phyloP scores from a whole-genome alignment of 2,888 invertebrate genomes.

The Latrodectus elegans region DNA sequence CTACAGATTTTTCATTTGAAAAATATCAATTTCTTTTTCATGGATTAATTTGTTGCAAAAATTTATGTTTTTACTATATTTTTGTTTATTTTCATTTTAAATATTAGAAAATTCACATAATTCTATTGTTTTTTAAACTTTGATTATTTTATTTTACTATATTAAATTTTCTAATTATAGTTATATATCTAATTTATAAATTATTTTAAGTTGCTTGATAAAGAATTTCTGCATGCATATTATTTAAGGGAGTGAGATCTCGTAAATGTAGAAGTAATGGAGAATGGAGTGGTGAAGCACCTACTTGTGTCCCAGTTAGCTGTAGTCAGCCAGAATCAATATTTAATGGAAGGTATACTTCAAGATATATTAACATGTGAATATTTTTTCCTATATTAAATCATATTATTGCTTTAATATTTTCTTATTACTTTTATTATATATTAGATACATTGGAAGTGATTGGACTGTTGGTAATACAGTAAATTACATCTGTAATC shows the following conservation, averaged over 20 bases:
- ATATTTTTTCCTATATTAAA: neutral
- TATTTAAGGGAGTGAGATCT: constrained; percentile 63
- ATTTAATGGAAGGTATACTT: constrained; percentile 71
- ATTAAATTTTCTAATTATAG: no score
- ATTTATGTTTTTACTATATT: neutral
- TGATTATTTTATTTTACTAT: no score
- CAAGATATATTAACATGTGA: neutral
- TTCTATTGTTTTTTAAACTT: no score
- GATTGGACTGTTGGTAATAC: constrained; percentile 70
- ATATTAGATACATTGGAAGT: constrained; percentile 55
- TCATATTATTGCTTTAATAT: neutral
- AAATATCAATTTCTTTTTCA: neutral
- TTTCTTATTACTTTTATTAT: neutral
- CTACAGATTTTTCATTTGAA: no score
- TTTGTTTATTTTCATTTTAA: no score
- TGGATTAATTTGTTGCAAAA: neutral
- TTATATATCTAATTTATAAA: neutral
- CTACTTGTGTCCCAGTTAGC: constrained; percentile 72
- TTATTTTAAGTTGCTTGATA: neutral
- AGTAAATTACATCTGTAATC: constrained; percentile 71
- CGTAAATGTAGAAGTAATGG: constrained; percentile 73
- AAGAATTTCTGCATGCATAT: neutral
- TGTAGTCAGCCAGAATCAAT: constrained; percentile 73
- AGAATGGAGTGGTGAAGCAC: constrained; percentile 73
- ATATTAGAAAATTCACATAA: no score